phyloP scores from a whole-genome alignment of 2,888 invertebrate genomes.

The Julus scanicus region DNA sequence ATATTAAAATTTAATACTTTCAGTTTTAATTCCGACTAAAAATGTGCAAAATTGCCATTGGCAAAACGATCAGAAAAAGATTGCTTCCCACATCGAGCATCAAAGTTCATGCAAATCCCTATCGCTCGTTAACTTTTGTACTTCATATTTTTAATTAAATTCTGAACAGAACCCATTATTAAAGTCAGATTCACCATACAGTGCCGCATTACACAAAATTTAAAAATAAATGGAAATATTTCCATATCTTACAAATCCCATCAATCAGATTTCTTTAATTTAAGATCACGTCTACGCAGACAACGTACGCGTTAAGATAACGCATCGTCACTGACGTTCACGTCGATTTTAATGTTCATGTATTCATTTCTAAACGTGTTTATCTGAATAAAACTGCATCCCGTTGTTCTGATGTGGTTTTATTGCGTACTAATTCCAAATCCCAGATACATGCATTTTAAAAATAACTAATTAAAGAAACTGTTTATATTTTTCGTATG shows the following conservation, averaged over 20 bases:
- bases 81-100: background rate
- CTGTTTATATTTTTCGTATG: too few species aligned
- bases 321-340: background rate
- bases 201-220: background rate
- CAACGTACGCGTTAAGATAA: background rate
- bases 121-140: background rate
- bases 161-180: background rate
- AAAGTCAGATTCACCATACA: background rate
- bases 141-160: background rate
- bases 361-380: background rate
- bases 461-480: background rate
- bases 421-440: background rate
- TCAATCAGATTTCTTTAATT: too few species aligned
- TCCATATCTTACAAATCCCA: background rate
- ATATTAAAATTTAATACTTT: too few species aligned
- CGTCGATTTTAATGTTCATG: background rate
- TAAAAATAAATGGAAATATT: background rate
- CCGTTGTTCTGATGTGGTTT: conserved; percentile 9
- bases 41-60: too few species aligned
- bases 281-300: too few species aligned
- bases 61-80: background rate
- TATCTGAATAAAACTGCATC: conserved; percentile 7
- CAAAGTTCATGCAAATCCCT: background rate
- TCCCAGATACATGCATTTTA: background rate
- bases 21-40: background rate